Conservation (phyloP, 2,113 vertebrate species). For the Lethenteron camtschaticum region DNA sequence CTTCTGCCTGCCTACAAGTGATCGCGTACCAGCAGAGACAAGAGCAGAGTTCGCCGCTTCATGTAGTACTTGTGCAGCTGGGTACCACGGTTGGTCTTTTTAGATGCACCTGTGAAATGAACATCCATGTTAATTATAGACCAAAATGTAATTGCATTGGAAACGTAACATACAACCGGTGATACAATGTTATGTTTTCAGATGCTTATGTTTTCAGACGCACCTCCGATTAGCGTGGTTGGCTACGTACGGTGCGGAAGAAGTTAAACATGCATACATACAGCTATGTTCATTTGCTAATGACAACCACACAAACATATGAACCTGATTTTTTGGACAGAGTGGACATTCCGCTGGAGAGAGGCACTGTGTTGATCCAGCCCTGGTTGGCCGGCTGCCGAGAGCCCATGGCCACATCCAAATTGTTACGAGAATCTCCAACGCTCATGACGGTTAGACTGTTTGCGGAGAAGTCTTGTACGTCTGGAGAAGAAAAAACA, state of each 20-base stretch:
- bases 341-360: slow-evolving; percentile 87
- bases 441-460: slow-evolving; percentile 31
- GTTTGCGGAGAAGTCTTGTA: slow-evolving; percentile 51
- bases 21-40: slow-evolving; percentile 55
- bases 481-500: slow-evolving; percentile 28
- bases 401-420: slow-evolving; percentile 61
- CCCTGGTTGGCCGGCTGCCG: slow-evolving; percentile 57
- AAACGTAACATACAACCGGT: no score
- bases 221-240: no score
- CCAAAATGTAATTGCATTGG: no score
- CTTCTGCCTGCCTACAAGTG: no score
- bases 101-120: slow-evolving; percentile 45
- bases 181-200: no score
- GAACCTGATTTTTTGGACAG: slow-evolving; percentile 95
- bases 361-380: slow-evolving; percentile 90
- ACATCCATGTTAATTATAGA: neutral
- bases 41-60: slow-evolving; percentile 62
- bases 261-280: slow-evolving; percentile 5
- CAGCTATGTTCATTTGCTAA: neutral
- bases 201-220: no score
- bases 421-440: slow-evolving; percentile 36
- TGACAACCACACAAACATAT: no score
- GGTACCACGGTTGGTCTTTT: slow-evolving; percentile 78
- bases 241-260: no score
- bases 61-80: slow-evolving; percentile 95